These are phyloP conservation scores for Parnassius orleans DNA, from an alignment of 2,888 invertebrate species.

Conservation along the genomic window DNA sequence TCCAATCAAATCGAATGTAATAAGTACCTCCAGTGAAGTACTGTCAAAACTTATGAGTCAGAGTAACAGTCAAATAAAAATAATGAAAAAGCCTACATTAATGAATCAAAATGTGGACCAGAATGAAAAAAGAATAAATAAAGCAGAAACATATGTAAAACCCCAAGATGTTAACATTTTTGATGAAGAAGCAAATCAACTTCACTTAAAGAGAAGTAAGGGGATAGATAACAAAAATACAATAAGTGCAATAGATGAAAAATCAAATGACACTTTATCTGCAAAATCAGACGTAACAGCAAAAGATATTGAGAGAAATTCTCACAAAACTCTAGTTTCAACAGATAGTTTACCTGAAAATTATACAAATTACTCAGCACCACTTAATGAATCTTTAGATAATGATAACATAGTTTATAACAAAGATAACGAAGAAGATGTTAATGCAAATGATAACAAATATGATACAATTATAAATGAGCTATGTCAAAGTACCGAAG, in stretches of 20 bases:
- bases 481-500: neutral
- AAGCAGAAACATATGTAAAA: neutral
- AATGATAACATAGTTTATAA: neutral
- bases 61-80: conserved; percentile 68
- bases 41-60: conserved; percentile 65
- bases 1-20: conserved; percentile 29
- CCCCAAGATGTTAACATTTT: conserved; percentile 3
- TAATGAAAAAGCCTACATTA: conserved; percentile 52
- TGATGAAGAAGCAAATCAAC: neutral
- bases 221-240: conserved; percentile 1
- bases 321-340: neutral
- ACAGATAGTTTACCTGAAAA: neutral
- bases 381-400: neutral
- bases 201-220: neutral
- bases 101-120: conserved; percentile 31
- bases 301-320: neutral
- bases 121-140: conserved; percentile 27
- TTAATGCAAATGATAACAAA: neutral
- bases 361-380: neutral
- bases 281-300: neutral
- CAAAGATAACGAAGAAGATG: neutral
- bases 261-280: neutral
- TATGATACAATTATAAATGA: conserved; percentile 2
- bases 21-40: conserved; percentile 54
- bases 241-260: neutral